Conservation (phyloP, 2,888 invertebrate genomes). For the Perizoma flavofasciatum region DNA sequence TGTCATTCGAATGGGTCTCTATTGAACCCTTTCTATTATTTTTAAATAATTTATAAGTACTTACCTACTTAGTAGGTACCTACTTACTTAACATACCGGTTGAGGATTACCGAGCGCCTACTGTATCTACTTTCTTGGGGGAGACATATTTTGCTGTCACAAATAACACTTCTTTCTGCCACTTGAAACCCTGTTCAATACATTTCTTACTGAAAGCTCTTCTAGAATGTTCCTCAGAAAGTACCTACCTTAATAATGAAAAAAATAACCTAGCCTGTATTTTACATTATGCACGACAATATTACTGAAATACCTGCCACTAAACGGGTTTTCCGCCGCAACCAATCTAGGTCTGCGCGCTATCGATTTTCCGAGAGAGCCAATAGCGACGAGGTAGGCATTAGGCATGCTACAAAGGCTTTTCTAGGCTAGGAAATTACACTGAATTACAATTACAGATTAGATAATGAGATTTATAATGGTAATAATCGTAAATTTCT, state of each 20-base stretch:
- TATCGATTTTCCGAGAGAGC: slow-evolving; percentile 49
- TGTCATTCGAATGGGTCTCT: slow-evolving; percentile 11
- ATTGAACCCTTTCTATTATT: background rate
- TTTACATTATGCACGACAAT: background rate
- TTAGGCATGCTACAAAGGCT: slow-evolving; percentile 23
- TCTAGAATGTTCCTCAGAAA: too few relatives aligned
- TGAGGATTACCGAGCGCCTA: too few relatives aligned
- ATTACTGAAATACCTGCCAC: slow-evolving; percentile 8
- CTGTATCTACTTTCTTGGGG: too few relatives aligned
- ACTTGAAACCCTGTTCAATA: too few relatives aligned
- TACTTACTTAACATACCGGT: too few relatives aligned
- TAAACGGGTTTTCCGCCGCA: slow-evolving; percentile 26
- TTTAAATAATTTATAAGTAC: too few relatives aligned
- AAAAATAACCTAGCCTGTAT: too few relatives aligned
- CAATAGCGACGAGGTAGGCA: slow-evolving; percentile 40
- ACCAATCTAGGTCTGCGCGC: slow-evolving; percentile 40
- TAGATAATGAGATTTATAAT: slow-evolving; percentile 29
- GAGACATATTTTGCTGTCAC: too few relatives aligned
- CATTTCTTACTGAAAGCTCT: too few relatives aligned
- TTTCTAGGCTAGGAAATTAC: slow-evolving; percentile 27
- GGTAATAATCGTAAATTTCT: slow-evolving; percentile 28
- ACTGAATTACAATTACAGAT: slow-evolving; percentile 28
- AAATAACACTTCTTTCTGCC: too few relatives aligned
- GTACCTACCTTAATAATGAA: too few relatives aligned
- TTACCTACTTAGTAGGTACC: too few relatives aligned